Evolutionary conservation across 2,113 vertebrate genomes (phyloP).

Genomic region (Nannospalax galili): DNA sequence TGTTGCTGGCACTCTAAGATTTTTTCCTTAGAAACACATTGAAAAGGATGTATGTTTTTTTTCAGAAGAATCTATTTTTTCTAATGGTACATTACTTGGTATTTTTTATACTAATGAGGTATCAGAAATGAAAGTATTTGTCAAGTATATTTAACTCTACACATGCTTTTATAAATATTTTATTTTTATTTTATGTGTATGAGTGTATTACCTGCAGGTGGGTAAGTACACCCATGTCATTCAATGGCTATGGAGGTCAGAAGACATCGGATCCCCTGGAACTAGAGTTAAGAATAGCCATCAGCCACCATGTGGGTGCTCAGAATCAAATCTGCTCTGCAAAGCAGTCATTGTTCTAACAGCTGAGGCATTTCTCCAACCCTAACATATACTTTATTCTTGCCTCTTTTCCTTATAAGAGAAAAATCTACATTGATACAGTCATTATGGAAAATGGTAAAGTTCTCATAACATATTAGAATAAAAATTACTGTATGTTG

Average conservation of each 20-base stretch:
- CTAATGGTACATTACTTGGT: neutral
- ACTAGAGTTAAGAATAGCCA: no score
- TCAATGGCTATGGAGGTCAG: no score
- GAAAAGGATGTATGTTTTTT: neutral
- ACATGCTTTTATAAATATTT: no score
- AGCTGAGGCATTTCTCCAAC: no score
- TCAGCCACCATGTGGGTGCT: no score
- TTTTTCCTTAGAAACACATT: neutral
- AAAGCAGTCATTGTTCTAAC: no score
- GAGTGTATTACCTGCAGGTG: no score
- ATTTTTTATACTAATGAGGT: neutral
- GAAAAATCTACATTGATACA: neutral
- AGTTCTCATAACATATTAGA: neutral
- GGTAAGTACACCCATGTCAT: no score
- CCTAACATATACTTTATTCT: neutral
- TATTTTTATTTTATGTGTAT: no score
- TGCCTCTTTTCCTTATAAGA: neutral
- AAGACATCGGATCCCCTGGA: no score
- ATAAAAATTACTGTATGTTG: neutral
- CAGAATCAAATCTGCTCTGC: no score
- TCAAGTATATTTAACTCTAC: neutral
- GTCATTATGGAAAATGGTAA: neutral
- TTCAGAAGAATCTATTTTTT: neutral
- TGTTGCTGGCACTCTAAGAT: neutral
- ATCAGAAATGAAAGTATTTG: neutral